These are phyloP conservation scores for Sebastes diploproa DNA, from an alignment of 2,797 vertebrate genomes.

Conservation along the genomic window DNA sequence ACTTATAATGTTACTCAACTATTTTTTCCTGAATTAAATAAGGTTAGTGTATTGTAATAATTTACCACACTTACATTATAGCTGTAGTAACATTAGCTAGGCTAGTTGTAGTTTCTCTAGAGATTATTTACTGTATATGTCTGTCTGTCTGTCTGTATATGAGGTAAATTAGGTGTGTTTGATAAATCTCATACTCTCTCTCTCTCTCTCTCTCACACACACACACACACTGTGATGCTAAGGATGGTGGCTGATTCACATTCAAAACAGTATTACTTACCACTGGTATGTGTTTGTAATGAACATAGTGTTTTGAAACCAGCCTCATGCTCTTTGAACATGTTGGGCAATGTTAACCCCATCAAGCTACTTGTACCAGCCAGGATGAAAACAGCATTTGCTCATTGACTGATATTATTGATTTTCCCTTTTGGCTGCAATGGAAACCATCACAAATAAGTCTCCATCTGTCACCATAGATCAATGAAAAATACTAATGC, in stretches of 20 bases:
- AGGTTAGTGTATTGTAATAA: not conserved
- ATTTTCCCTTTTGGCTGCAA: not conserved
- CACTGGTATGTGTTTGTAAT: not conserved
- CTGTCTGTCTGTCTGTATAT: not conserved
- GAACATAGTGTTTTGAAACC: not conserved
- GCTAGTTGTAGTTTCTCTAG: not conserved
- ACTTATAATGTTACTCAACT: not conserved
- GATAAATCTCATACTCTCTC: not conserved
- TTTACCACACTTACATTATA: not conserved
- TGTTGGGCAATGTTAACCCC: not conserved
- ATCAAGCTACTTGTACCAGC: not conserved
- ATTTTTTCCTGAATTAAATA: not conserved
- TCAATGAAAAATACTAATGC: not conserved
- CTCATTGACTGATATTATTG: constrained; percentile 15
- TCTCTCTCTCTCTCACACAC: not conserved
- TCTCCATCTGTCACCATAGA: not conserved
- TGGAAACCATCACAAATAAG: not conserved
- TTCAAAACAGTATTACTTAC: not conserved
- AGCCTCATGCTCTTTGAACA: not conserved
- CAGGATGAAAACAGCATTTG: not conserved
- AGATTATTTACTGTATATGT: not conserved
- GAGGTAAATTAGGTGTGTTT: too few species aligned
- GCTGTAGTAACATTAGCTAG: not conserved
- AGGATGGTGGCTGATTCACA: not conserved
- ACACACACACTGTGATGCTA: not conserved